Conservation (phyloP, 2,113 vertebrate species). For the Thunnus thynnus region DNA sequence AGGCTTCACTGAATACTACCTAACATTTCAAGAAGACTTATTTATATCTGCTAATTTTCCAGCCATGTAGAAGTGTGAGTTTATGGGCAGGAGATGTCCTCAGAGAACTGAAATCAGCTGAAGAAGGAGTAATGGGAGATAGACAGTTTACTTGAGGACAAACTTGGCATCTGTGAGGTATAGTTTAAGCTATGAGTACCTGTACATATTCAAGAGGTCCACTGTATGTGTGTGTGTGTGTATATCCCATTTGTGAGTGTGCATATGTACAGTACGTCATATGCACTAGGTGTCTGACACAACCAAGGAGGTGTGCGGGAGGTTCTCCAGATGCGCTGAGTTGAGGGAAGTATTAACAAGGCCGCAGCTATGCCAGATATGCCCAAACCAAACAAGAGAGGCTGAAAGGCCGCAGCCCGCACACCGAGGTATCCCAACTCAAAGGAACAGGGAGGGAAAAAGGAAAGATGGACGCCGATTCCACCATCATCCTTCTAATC, state of each 20-base stretch:
- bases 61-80: background rate
- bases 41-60: constrained; percentile 57
- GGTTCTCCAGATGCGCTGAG: constrained; percentile 50
- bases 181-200: background rate
- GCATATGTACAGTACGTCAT: background rate
- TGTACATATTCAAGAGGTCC: background rate
- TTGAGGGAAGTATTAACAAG: constrained; percentile 56
- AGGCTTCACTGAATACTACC: constrained; percentile 55
- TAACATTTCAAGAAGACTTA: constrained; percentile 50
- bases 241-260: background rate
- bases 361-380: constrained; percentile 68
- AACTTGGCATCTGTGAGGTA: background rate
- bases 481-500: constrained; percentile 26
- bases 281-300: background rate
- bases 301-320: constrained; percentile 40
- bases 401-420: constrained; percentile 43
- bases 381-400: constrained; percentile 51
- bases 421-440: constrained; percentile 25
- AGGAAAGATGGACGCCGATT: constrained; percentile 11
- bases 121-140: background rate
- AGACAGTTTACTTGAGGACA: constrained; percentile 45
- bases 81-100: constrained; percentile 18
- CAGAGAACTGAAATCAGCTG: constrained; percentile 24
- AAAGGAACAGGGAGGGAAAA: constrained; percentile 26
- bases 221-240: background rate